Evolutionary conservation across 2,888 invertebrate genomes (phyloP).

Genomic region (Drosophila atripex): DNA sequence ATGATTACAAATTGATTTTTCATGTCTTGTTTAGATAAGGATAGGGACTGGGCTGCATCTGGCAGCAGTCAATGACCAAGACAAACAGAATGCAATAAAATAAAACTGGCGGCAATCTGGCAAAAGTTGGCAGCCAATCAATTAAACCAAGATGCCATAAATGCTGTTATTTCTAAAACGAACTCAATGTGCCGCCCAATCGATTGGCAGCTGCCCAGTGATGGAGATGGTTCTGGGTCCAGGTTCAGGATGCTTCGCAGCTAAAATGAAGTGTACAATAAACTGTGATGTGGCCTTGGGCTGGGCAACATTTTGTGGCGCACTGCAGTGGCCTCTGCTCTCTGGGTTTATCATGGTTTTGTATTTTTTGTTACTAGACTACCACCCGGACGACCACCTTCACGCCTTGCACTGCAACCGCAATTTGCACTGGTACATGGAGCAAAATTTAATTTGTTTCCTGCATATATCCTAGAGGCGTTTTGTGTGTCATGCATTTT

Average conservation of each 20-base stretch:
- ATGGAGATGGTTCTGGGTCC: slow-evolving; percentile 3
- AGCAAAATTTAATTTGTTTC: slow-evolving; percentile 71
- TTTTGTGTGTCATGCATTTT: slow-evolving; percentile 73
- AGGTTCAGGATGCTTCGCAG: slow-evolving; percentile 1
- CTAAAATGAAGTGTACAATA: slow-evolving; percentile 21
- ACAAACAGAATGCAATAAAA: slow-evolving; percentile 59
- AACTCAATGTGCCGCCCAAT: slow-evolving; percentile 39
- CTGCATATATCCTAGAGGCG: slow-evolving; percentile 64
- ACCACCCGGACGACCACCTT: slow-evolving; percentile 8
- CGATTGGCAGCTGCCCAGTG: slow-evolving; percentile 64
- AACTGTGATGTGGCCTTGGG: slow-evolving; percentile 23
- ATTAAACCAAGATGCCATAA: slow-evolving; percentile 75
- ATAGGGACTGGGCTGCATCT: slow-evolving; percentile 53
- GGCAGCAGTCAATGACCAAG: slow-evolving; percentile 47
- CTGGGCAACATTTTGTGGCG: slow-evolving; percentile 35
- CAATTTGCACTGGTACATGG: slow-evolving; percentile 52
- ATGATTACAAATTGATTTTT: slow-evolving; percentile 71
- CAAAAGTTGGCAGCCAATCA: slow-evolving; percentile 64
- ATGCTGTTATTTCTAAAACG: slow-evolving; percentile 63
- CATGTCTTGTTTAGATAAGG: slow-evolving; percentile 45
- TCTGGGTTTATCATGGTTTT: slow-evolving; percentile 8
- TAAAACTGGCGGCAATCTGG: slow-evolving; percentile 68
- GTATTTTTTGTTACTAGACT: slow-evolving; percentile 16
- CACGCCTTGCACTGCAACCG: slow-evolving; percentile 29
- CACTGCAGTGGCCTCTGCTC: slow-evolving; percentile 20